These are phyloP conservation scores for Amiota mariae DNA, from an alignment of 2,888 invertebrate species.

Conservation along the genomic window DNA sequence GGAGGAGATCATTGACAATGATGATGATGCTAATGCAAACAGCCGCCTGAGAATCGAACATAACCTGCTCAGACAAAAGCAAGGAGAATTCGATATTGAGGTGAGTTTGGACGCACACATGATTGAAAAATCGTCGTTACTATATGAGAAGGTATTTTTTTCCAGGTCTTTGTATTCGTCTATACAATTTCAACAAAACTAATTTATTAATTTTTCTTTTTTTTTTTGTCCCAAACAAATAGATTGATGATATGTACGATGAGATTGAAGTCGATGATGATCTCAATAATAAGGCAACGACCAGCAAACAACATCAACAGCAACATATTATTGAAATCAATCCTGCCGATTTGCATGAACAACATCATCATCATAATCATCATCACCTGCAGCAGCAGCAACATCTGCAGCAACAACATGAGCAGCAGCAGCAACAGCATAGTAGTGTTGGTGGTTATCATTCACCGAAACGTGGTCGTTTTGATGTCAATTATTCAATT, in stretches of 20 bases:
- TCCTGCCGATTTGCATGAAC: conserved; percentile 75
- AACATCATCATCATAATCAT: neutral
- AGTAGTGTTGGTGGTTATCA: conserved; percentile 72
- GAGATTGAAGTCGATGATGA: conserved; percentile 81
- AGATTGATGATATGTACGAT: conserved; percentile 83
- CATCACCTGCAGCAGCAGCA: neutral
- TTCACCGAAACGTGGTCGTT: conserved; percentile 69
- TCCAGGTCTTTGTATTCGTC: neutral
- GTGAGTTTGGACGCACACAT: conserved; percentile 64
- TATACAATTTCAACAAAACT: neutral
- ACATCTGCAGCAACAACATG: conserved; percentile 74
- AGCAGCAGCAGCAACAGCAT: conserved; percentile 43
- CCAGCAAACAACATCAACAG: no score
- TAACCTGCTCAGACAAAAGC: conserved; percentile 59
- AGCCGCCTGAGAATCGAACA: conserved; percentile 49
- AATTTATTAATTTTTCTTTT: neutral
- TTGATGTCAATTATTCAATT: conserved; percentile 74
- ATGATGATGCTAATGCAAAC: neutral
- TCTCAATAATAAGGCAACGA: conserved; percentile 70
- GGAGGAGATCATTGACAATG: conserved; percentile 44
- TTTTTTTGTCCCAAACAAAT: conserved; percentile 32
- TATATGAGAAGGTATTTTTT: conserved; percentile 44
- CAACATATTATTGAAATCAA: conserved; percentile 75
- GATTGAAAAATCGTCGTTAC: conserved; percentile 40
- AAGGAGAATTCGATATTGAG: conserved; percentile 78